These are phyloP conservation scores for Psilanteris sp. DNA, from an alignment of 1,140 invertebrate species.

Conservation along the genomic window DNA sequence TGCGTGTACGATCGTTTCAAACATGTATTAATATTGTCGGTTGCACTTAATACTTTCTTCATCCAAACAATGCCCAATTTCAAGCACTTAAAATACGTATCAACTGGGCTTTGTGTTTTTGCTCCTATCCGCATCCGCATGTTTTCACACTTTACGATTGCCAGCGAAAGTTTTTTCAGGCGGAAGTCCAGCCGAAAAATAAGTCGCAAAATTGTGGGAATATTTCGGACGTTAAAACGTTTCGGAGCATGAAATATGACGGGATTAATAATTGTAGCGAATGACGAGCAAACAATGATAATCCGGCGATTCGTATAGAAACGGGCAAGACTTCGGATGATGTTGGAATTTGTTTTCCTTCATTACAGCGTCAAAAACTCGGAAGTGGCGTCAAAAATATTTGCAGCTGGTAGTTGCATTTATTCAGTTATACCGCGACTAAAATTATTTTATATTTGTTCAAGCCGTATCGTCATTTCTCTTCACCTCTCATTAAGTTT, in stretches of 20 bases:
- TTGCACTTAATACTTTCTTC: constrained; percentile 28
- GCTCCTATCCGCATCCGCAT: neutral
- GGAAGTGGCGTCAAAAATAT: neutral
- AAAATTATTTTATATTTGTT: constrained; percentile 3
- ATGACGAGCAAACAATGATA: neutral
- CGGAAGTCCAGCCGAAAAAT: constrained; percentile 5
- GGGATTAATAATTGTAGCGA: constrained; percentile 1
- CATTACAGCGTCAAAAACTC: too few relatives aligned
- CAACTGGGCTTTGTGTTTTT: constrained; percentile 9
- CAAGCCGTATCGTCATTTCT: neutral
- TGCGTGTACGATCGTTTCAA: constrained; percentile 8
- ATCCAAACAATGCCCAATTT: constrained; percentile 38
- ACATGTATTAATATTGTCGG: constrained; percentile 19
- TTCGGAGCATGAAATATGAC: neutral
- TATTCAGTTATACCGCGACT: neutral
- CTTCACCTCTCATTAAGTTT: constrained; percentile 15
- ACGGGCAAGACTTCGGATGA: too few relatives aligned
- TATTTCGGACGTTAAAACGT: neutral
- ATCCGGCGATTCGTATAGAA: too few relatives aligned
- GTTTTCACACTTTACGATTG: constrained; percentile 22
- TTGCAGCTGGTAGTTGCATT: too few relatives aligned
- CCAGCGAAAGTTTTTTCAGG: neutral
- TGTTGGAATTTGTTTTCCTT: constrained; percentile 3
- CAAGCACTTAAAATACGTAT: constrained; percentile 26
- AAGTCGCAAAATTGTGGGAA: neutral